phyloP scores from a whole-genome alignment of 2,888 invertebrate genomes.

The Ernsta delagoae region DNA sequence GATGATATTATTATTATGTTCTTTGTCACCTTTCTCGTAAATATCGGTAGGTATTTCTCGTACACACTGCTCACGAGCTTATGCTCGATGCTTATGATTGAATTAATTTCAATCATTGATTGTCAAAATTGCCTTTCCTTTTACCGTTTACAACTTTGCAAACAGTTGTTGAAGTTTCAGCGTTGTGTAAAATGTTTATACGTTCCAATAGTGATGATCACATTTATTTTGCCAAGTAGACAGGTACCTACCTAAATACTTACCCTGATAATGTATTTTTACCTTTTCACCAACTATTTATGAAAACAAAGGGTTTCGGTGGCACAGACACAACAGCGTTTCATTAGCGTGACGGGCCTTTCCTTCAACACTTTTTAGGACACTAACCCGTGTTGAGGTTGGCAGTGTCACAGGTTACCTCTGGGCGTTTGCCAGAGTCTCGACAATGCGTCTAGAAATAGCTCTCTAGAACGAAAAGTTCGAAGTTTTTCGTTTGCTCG shows the following conservation, averaged over 20 bases:
- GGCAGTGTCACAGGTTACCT: slow-evolving; percentile 72
- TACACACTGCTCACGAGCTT: too few relatives aligned
- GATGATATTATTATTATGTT: too few relatives aligned
- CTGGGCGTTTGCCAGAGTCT: slow-evolving; percentile 77
- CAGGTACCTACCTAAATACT: background rate
- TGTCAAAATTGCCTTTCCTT: too few relatives aligned
- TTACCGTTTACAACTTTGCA: too few relatives aligned
- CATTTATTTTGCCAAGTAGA: background rate
- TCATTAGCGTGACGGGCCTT: slow-evolving; percentile 57
- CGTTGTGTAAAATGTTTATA: background rate
- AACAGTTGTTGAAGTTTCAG: too few relatives aligned
- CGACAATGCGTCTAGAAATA: slow-evolving; percentile 80
- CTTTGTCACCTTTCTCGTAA: too few relatives aligned
- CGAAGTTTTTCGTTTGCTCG: slow-evolving; percentile 57
- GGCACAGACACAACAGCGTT: slow-evolving; percentile 35
- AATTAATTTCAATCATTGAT: too few relatives aligned
- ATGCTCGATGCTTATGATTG: too few relatives aligned
- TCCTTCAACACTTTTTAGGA: slow-evolving; percentile 65
- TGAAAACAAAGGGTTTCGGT: slow-evolving; percentile 1
- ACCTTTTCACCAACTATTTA: background rate
- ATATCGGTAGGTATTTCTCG: too few relatives aligned
- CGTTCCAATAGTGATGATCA: background rate
- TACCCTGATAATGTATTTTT: background rate
- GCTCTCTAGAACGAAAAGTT: slow-evolving; percentile 58
- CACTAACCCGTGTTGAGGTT: slow-evolving; percentile 79